phyloP scores from a whole-genome alignment of 1,140 invertebrate genomes.

The Cotesia typhae region DNA sequence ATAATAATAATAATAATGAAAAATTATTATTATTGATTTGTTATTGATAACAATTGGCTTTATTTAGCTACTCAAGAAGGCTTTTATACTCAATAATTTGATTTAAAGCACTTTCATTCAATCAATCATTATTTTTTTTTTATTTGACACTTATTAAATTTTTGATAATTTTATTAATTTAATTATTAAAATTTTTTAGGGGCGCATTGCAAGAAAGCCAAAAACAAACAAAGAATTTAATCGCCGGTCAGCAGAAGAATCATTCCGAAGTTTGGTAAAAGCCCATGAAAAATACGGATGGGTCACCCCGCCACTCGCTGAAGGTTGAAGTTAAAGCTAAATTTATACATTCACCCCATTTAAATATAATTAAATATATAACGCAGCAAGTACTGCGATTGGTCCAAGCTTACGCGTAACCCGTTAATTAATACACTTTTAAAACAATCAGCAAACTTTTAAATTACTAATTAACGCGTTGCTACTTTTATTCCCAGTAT shows the following conservation, averaged over 20 bases:
- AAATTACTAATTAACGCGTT: no score
- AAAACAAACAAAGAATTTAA: conserved; percentile 83
- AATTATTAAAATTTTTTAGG: conserved; percentile 55
- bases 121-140: neutral
- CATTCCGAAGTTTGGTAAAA: conserved; percentile 84
- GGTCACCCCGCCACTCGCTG: conserved; percentile 85
- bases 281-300: conserved; percentile 90
- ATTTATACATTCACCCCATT: no score
- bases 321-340: conserved; percentile 69
- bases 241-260: conserved; percentile 81
- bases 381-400: conserved; percentile 11
- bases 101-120: no score
- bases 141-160: neutral
- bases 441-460: neutral
- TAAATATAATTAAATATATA: conserved; percentile 9
- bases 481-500: no score
- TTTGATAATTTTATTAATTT: neutral
- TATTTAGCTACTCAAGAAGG: no score
- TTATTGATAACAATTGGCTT: no score
- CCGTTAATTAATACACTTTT: conserved; percentile 15
- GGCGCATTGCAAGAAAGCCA: conserved; percentile 77
- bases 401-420: conserved; percentile 6
- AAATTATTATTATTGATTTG: no score
- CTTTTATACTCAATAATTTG: neutral
- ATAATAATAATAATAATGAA: no score